A percentile compares a stretch with the other conserved stretches of the same genome.
These are phyloP conservation scores for Dromococcyx pavoninus DNA, from an alignment of 2,797 vertebrate species.

Conservation along the genomic window DNA sequence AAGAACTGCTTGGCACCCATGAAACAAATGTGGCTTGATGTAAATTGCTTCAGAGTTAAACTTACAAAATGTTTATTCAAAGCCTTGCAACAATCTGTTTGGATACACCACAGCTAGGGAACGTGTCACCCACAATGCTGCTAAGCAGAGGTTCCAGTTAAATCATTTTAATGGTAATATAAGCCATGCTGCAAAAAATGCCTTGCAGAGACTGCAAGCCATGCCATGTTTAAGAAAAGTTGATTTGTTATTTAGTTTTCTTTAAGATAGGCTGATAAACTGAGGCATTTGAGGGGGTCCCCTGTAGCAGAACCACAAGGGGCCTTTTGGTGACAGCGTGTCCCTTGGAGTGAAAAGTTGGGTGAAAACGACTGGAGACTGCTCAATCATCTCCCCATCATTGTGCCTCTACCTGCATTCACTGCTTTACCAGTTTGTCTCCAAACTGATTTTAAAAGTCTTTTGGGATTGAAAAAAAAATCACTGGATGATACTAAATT, in stretches of 20 bases:
- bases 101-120: slow-evolving; percentile 67
- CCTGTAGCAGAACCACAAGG: background rate
- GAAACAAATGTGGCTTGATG: slow-evolving; percentile 74
- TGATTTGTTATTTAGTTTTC: background rate
- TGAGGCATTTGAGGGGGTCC: background rate
- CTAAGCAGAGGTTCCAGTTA: slow-evolving; percentile 50
- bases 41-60: slow-evolving; percentile 67
- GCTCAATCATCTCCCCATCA: fast-evolving
- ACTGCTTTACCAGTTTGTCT: background rate
- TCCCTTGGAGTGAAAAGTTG: background rate
- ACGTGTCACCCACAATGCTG: slow-evolving; percentile 54
- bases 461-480: background rate
- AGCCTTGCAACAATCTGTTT: slow-evolving; percentile 62
- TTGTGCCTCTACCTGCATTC: background rate
- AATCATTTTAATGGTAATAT: slow-evolving; percentile 62
- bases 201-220: background rate
- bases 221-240: background rate
- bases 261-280: background rate
- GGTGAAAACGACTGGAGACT: background rate
- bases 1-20: slow-evolving; percentile 64
- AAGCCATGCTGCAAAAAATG: slow-evolving; percentile 6
- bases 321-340: background rate
- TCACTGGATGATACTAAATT: background rate
- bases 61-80: slow-evolving; percentile 74
- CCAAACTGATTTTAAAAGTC: background rate